A percentile compares a stretch with the other conserved stretches of the same genome.
phyloP scores from a whole-genome alignment of 2,797 vertebrate genomes.

The Thripadectes ignobilis region DNA sequence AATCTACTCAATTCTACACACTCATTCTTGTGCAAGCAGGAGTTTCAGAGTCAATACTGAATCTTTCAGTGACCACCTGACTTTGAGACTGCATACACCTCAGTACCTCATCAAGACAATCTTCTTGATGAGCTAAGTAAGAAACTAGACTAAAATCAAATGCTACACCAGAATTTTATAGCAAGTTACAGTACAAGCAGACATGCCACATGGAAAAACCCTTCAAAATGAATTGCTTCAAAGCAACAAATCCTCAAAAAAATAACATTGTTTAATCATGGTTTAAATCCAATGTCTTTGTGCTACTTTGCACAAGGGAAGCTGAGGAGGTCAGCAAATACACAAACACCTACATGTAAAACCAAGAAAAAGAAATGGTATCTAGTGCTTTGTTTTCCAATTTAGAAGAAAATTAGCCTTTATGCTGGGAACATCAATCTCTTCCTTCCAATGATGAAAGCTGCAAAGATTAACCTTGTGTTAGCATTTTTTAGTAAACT shows the following conservation, averaged over 20 bases:
- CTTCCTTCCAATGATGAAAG: not conserved
- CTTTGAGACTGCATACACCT: not conserved
- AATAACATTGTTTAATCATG: not conserved
- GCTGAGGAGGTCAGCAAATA: not conserved
- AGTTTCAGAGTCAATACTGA: not conserved
- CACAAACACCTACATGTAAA: not conserved
- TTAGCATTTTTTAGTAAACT: constrained; percentile 53
- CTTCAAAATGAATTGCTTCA: constrained; percentile 1
- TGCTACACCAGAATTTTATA: constrained; percentile 19
- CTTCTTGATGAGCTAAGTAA: not conserved
- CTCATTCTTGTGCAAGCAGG: not conserved
- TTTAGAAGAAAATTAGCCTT: not conserved
- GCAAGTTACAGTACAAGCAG: constrained; percentile 38
- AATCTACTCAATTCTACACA: not conserved
- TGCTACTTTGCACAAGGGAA: not conserved
- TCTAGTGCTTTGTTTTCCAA: not conserved
- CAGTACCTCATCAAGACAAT: not conserved
- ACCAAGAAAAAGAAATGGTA: not conserved
- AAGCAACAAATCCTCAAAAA: not conserved
- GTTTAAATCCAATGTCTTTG: not conserved
- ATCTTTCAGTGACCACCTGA: not conserved
- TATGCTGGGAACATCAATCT: not conserved
- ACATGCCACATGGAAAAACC: constrained; percentile 13
- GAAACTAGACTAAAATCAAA: constrained; percentile 44
- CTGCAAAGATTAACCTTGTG: constrained; percentile 24